phyloP scores from a whole-genome alignment of 64 coral and sea anemone genomes.

The Pachyseris speciosa region DNA sequence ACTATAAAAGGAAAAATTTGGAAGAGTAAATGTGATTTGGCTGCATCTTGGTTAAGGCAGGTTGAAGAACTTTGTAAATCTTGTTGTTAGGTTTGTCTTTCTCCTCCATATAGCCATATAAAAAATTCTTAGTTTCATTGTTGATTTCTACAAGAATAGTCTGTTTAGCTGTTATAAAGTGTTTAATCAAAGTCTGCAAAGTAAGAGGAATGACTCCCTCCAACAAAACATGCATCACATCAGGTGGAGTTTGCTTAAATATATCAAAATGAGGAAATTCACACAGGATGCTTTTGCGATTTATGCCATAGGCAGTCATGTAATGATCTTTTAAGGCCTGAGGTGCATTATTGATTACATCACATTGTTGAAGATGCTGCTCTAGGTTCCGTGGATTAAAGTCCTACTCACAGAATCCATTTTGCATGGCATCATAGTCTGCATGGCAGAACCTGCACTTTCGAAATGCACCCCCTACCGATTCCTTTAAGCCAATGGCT shows the following conservation, averaged over 20 bases:
- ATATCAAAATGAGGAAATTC: conserved; percentile 76
- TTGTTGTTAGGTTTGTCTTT: conserved; percentile 33
- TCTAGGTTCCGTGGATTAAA: conserved; percentile 46
- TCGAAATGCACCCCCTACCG: conserved; percentile 59
- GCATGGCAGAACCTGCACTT: conserved; percentile 71
- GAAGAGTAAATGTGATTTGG: conserved; percentile 51
- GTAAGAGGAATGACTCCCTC: conserved; percentile 68
- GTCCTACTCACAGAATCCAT: conserved; percentile 49
- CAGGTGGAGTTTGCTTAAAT: conserved; percentile 66
- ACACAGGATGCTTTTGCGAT: conserved; percentile 50
- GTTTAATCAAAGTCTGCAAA: conserved; percentile 14
- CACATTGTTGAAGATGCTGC: conserved; percentile 22
- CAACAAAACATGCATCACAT: conserved; percentile 78
- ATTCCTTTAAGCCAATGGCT: conserved; percentile 70
- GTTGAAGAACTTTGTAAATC: not conserved
- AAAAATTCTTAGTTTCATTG: not conserved
- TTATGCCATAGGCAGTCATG: conserved; percentile 56
- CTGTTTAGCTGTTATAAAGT: conserved; percentile 27
- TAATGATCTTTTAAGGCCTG: conserved; percentile 30
- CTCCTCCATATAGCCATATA: conserved; percentile 31
- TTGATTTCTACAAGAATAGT: conserved; percentile 10
- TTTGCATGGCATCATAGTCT: conserved; percentile 53
- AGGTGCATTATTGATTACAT: conserved; percentile 28
- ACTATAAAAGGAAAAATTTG: conserved; percentile 73
- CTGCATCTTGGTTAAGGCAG: conserved; percentile 63